phyloP scores from a whole-genome alignment of 2,888 invertebrate genomes.

The Thymelicus lineola region DNA sequence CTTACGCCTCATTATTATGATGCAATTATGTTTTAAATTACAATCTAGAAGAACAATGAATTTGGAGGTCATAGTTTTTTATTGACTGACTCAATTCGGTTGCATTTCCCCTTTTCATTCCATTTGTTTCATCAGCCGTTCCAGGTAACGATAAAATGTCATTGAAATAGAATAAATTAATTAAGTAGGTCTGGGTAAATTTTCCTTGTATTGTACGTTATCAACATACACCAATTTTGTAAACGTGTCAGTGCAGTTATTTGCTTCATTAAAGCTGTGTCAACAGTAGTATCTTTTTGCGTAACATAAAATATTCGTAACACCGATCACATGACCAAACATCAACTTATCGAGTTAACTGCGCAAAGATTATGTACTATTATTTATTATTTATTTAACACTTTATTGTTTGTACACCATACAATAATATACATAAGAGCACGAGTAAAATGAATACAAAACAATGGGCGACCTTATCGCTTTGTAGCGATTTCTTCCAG shows the following conservation, averaged over 20 bases:
- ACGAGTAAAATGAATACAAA: too few relatives aligned
- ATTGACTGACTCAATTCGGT: conserved; percentile 2
- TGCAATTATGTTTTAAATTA: conserved; percentile 21
- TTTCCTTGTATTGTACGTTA: conserved; percentile 3
- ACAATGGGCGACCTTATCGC: too few relatives aligned
- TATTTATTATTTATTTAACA: too few relatives aligned
- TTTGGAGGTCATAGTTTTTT: conserved; percentile 21
- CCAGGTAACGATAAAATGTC: conserved; percentile 6
- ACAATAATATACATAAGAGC: too few relatives aligned
- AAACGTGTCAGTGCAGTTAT: conserved; percentile 17
- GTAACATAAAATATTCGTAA: conserved; percentile 11
- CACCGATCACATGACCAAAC: conserved; percentile 13
- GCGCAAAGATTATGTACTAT: too few relatives aligned
- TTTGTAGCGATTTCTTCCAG: too few relatives aligned
- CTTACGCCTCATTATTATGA: conserved; percentile 5
- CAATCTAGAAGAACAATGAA: conserved; percentile 12
- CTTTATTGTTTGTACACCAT: too few relatives aligned
- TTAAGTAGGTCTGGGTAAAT: not conserved
- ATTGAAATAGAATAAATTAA: not conserved
- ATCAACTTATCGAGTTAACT: not conserved
- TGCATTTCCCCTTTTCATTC: conserved; percentile 11
- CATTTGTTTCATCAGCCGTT: conserved; percentile 2
- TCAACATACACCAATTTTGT: conserved; percentile 8
- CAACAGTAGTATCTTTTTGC: conserved; percentile 13
- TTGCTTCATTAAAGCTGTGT: conserved; percentile 16